Base-by-base conservation (phyloP, 2,888 invertebrate species). In the Seira musarum region DNA sequence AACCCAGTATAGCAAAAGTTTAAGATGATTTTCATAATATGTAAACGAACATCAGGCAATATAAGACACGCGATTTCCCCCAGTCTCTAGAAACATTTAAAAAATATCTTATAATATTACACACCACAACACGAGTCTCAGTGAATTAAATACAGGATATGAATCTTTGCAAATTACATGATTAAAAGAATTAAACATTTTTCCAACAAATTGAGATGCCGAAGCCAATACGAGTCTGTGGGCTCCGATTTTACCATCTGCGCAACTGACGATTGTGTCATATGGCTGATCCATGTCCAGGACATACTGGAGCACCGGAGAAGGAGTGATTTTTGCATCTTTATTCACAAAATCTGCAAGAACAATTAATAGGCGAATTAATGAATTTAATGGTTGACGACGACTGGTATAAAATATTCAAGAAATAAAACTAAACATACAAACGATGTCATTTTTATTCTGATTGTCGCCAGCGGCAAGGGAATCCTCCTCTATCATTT, bases 171-270 rank as follows among this genome's bases (percentile, higher is more conserved):
- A 5, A 8, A 70, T 21, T 84, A 85, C 85, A 75, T 83, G 83
- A 53, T 80, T 80, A 75, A 60, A 21, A 15, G 22, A 25, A 8
- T 69, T 70, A 49, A 84, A 77, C 25, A 86, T 35, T 0, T 67
- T 49, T 40, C 66, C 80, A 21, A 86, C 53, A 63, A 84, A 84
- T 0, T 76, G 80, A 0, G 85, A 85, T 3, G 80, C 83, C 3
- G 85, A 70, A 13, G 79, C 72, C 6, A 86, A 66, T 5, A 86
- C 84, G 17, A 85, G 53, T n/a, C 86, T 81, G 73, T 86, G 86
- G 21, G 78, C 81, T 30, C 86, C 86, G 35, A 86, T 53, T 75
- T 76, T 82, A 40, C 86, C 86, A 67, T 85, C 86, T 1, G 40
- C 21, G 46, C 84, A 83, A 0, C 79, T 72, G 10, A 85, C 53